Conservation (phyloP, 2,888 invertebrate species). For the Myopa tessellatipennis region DNA sequence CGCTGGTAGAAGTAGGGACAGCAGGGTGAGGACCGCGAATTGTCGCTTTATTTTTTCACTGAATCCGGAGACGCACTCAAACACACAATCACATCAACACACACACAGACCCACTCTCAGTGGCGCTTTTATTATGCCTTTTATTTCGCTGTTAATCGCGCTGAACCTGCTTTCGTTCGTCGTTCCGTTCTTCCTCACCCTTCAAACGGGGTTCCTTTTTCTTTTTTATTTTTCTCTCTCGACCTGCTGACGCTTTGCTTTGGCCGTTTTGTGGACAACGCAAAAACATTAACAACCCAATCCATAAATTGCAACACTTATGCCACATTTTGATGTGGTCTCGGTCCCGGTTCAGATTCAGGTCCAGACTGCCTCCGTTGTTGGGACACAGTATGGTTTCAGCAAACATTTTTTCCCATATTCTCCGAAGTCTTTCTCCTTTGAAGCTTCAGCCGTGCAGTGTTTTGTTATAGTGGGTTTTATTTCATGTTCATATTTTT, state of each 20-base stretch:
- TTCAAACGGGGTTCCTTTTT: not conserved
- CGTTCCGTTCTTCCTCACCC: conserved; percentile 32
- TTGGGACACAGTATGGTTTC: not conserved
- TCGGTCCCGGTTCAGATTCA: not conserved
- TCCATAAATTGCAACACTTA: conserved; percentile 48
- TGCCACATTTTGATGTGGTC: conserved; percentile 45
- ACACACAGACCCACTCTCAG: not conserved
- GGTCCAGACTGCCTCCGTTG: not conserved
- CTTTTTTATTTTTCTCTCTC: not conserved
- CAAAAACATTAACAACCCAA: conserved; percentile 44
- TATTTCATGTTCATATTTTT: not conserved
- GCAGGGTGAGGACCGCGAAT: conserved; percentile 10
- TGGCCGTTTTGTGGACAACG: conserved; percentile 39
- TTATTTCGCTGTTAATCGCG: conserved; percentile 50
- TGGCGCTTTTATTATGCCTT: conserved; percentile 48
- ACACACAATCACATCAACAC: conserved; percentile 10
- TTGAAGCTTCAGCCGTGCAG: not conserved
- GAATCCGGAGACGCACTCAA: conserved; percentile 13
- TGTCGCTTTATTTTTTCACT: conserved; percentile 31
- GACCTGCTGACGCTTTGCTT: not conserved
- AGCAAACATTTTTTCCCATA: not conserved
- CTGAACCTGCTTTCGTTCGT: conserved; percentile 24
- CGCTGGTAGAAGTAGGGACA: not conserved
- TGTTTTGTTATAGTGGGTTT: not conserved
- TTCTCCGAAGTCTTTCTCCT: not conserved